Conservation (phyloP, 2,888 invertebrate genomes). For the Drosophila villosipedis region DNA sequence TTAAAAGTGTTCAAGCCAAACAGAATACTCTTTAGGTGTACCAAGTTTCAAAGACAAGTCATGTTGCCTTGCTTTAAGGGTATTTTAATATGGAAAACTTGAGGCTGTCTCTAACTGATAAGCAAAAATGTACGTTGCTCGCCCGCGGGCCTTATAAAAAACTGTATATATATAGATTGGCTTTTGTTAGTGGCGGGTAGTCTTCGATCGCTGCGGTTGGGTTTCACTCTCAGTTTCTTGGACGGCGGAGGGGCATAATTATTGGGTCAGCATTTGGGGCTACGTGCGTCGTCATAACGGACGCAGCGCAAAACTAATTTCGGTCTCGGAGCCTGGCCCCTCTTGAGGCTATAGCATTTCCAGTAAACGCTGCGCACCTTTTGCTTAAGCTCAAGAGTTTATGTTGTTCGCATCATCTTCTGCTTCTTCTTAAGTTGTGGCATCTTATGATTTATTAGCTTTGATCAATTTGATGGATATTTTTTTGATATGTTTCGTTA, state of each 20-base stretch:
- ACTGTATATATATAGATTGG: conserved; percentile 43
- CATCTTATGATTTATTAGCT: conserved; percentile 82
- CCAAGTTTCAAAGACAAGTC: neutral
- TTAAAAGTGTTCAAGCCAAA: neutral
- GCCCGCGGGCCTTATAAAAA: conserved; percentile 40
- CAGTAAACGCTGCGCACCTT: conserved; percentile 63
- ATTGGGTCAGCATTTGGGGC: conserved; percentile 80
- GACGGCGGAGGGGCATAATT: conserved; percentile 70
- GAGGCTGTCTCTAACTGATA: conserved; percentile 48
- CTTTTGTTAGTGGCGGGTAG: conserved; percentile 22
- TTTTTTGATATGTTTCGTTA: conserved; percentile 35
- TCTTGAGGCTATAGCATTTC: conserved; percentile 74
- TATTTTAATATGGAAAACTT: conserved; percentile 42
- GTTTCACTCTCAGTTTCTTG: conserved; percentile 83
- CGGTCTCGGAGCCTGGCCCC: conserved; percentile 41
- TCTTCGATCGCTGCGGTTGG: conserved; percentile 22
- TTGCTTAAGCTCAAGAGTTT: conserved; percentile 29
- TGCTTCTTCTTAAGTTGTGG: conserved; percentile 45
- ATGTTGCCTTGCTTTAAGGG: conserved; percentile 1
- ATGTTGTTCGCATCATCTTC: conserved; percentile 20
- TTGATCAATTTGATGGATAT: conserved; percentile 83
- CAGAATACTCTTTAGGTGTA: neutral
- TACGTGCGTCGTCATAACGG: conserved; percentile 69
- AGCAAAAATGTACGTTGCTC: conserved; percentile 55
- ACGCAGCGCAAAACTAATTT: conserved; percentile 75